Evolutionary conservation across 2,113 vertebrate species (phyloP).

Genomic region (Anas platyrhynchos): DNA sequence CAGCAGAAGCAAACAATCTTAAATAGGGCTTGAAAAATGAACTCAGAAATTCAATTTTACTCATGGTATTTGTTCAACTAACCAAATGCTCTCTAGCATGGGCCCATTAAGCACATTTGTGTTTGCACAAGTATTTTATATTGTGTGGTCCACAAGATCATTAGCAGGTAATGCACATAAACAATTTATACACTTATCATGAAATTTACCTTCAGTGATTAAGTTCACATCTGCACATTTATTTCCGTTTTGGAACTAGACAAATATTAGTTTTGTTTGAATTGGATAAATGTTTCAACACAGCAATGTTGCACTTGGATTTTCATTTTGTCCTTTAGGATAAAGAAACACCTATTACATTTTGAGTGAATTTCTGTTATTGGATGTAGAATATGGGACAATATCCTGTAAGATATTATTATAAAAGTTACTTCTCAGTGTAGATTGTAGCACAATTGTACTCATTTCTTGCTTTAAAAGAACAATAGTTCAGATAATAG

Average conservation of each 20-base stretch:
- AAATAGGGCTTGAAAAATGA: background rate
- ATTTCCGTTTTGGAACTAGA: background rate
- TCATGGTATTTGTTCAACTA: background rate
- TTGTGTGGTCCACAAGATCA: background rate
- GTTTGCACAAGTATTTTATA: accelerated
- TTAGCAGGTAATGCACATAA: background rate
- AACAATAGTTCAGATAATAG: background rate
- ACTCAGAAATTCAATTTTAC: background rate
- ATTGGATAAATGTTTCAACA: background rate
- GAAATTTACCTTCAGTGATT: background rate
- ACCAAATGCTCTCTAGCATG: background rate
- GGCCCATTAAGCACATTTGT: background rate
- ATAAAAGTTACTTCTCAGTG: background rate
- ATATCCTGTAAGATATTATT: background rate
- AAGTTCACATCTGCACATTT: background rate
- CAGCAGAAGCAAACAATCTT: background rate
- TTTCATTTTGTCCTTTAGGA: background rate
- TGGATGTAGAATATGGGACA: background rate
- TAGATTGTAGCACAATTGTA: background rate
- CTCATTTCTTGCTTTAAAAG: background rate
- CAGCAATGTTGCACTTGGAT: background rate
- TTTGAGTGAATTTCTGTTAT: background rate
- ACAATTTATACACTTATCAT: background rate
- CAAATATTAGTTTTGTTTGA: background rate
- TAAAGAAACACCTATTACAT: background rate